Percentiles rank a stretch among this genome's conserved stretches.
These are phyloP conservation scores for Cordilura impudica DNA, from an alignment of 2,888 invertebrate species.

Conservation along the genomic window DNA sequence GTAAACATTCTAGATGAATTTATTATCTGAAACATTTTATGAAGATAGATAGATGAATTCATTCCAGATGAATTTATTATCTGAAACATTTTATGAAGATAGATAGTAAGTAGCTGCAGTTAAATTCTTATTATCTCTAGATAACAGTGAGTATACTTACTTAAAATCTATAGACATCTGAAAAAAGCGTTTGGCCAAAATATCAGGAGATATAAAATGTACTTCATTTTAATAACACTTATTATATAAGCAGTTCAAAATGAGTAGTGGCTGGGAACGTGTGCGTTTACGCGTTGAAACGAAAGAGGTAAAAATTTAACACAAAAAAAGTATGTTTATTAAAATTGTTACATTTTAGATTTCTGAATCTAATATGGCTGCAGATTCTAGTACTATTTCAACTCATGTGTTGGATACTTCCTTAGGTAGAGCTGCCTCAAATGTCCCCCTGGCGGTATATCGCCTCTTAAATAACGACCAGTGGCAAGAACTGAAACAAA, in stretches of 20 bases:
- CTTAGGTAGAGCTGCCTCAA: slow-evolving; percentile 83
- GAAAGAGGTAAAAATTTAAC: slow-evolving; percentile 61
- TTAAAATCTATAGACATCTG: no score
- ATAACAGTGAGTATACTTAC: no score
- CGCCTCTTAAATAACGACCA: slow-evolving; percentile 79
- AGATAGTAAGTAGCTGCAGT: no score
- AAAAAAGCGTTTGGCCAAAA: no score
- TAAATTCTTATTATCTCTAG: no score
- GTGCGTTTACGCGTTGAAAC: slow-evolving; percentile 69
- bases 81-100: no score
- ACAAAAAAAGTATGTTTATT: neutral
- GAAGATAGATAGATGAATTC: no score
- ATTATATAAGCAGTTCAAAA: slow-evolving; percentile 57
- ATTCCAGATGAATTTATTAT: no score
- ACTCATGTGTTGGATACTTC: slow-evolving; percentile 87
- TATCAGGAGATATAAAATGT: no score
- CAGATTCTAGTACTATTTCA: slow-evolving; percentile 81
- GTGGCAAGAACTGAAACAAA: slow-evolving; percentile 84
- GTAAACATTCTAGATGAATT: no score
- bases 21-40: no score
- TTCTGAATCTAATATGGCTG: slow-evolving; percentile 30
- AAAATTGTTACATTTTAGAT: slow-evolving; percentile 18
- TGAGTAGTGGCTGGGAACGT: slow-evolving; percentile 68
- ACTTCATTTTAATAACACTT: neutral
- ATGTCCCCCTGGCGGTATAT: slow-evolving; percentile 84